These are phyloP conservation scores for Phocides pigmalion DNA, from an alignment of 1,140 invertebrate species.

Conservation along the genomic window DNA sequence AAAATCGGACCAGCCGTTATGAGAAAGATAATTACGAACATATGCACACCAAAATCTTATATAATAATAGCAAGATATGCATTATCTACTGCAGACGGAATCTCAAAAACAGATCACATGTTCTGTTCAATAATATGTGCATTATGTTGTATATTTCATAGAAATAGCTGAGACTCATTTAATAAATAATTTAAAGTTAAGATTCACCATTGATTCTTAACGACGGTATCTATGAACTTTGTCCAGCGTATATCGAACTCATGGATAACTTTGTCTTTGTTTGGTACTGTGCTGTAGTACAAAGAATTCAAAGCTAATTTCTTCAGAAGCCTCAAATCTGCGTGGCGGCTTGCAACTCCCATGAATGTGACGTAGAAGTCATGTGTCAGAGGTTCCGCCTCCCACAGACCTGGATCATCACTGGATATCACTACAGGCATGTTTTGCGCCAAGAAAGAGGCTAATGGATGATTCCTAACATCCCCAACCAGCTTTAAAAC, in stretches of 20 bases:
- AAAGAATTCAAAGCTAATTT: slow-evolving; percentile 92
- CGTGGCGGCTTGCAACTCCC: slow-evolving; percentile 88
- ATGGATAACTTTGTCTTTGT: slow-evolving; percentile 68
- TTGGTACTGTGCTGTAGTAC: slow-evolving; percentile 82
- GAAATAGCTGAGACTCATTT: not conserved
- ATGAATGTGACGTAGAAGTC: slow-evolving; percentile 94
- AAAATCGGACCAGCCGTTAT: too few species aligned
- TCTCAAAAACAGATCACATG: too few species aligned
- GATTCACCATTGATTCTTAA: slow-evolving; percentile 42
- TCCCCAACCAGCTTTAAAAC: slow-evolving; percentile 91
- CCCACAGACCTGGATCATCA: slow-evolving; percentile 93
- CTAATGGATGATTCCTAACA: slow-evolving; percentile 91
- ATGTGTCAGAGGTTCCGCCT: slow-evolving; percentile 88
- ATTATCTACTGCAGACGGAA: too few species aligned
- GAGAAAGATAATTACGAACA: too few species aligned
- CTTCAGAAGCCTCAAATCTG: slow-evolving; percentile 90
- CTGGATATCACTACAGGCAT: slow-evolving; percentile 86
- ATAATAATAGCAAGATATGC: too few species aligned
- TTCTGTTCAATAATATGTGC: too few species aligned
- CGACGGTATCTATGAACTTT: slow-evolving; percentile 60
- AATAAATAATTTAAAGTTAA: not conserved
- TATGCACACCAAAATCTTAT: too few species aligned
- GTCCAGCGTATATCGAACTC: slow-evolving; percentile 73
- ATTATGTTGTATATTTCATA: not conserved
- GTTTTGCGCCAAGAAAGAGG: slow-evolving; percentile 86